Conservation (phyloP, 2,113 vertebrate genomes). For the Rutilus rutilus region DNA sequence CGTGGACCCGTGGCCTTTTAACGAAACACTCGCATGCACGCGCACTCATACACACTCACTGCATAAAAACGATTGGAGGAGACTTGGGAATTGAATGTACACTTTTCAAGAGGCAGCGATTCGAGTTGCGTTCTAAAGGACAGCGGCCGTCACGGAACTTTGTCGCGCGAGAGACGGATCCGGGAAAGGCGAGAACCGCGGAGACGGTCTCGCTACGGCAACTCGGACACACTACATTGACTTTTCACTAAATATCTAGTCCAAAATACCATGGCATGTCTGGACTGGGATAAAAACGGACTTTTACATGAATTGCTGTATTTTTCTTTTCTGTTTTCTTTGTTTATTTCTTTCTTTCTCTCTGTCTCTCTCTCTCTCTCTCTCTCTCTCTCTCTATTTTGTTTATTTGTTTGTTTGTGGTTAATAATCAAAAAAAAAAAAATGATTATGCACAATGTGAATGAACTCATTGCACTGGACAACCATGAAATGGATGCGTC, state of each 20-base stretch:
- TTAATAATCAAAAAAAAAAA: constrained; percentile 66
- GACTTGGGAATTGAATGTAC: constrained; percentile 73
- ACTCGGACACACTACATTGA: constrained; percentile 43
- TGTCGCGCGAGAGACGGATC: constrained; percentile 43
- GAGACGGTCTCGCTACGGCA: constrained; percentile 37
- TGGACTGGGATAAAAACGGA: constrained; percentile 60
- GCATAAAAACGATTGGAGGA: constrained; percentile 60
- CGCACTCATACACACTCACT: constrained; percentile 38
- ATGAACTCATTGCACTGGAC: constrained; percentile 68
- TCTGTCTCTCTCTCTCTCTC: background rate
- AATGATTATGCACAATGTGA: constrained; percentile 81
- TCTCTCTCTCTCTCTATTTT: constrained; percentile 32
- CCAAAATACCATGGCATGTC: constrained; percentile 62
- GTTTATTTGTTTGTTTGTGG: constrained; percentile 63
- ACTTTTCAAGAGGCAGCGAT: constrained; percentile 65
- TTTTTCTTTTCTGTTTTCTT: constrained; percentile 44
- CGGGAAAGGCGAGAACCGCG: constrained; percentile 33
- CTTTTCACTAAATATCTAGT: constrained; percentile 37
- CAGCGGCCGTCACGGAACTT: constrained; percentile 52
- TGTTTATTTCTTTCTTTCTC: constrained; percentile 19
- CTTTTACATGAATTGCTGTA: constrained; percentile 64
- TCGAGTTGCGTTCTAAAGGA: constrained; percentile 24
- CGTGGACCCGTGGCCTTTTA: constrained; percentile 50
- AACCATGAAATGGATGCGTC: constrained; percentile 65
- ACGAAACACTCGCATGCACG: constrained; percentile 34